Evolutionary conservation across 2,797 vertebrate genomes (phyloP).

Genomic region (Distichodus sexfasciatus): DNA sequence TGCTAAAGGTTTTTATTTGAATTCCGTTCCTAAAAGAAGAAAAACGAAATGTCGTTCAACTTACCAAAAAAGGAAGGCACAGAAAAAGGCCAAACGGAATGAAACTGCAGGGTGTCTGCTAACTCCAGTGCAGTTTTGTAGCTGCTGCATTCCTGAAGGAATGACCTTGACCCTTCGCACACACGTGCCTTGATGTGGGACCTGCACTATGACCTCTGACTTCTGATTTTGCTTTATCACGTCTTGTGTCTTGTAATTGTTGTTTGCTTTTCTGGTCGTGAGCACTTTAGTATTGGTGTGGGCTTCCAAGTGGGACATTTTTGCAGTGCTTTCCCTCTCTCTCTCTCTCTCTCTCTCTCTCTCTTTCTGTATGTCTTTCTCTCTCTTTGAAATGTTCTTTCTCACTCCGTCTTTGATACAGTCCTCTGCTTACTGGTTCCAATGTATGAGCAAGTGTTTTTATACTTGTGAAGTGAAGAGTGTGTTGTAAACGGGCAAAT

Average conservation of each 20-base stretch:
- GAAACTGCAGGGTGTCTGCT: not conserved
- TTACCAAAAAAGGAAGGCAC: not conserved
- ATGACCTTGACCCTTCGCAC: not conserved
- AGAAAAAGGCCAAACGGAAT: not conserved
- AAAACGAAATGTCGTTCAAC: not conserved
- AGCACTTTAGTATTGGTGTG: constrained; percentile 19
- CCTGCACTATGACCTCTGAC: not conserved
- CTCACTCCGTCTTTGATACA: not conserved
- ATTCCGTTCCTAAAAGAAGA: not conserved
- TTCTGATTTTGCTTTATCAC: not conserved
- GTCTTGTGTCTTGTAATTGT: not conserved
- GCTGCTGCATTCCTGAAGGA: constrained; percentile 1
- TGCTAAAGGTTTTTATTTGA: not conserved
- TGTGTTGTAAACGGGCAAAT: constrained; percentile 28
- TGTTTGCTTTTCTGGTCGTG: not conserved
- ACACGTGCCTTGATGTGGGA: not conserved
- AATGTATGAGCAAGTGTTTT: constrained; percentile 7
- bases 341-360: not conserved
- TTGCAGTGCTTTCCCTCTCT: not conserved
- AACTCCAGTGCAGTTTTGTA: not conserved
- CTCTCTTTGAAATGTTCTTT: too few relatives aligned
- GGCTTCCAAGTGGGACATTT: not conserved
- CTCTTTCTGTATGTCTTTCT: not conserved
- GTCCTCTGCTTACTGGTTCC: too few relatives aligned
- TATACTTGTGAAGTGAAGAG: constrained; percentile 9